Evolutionary conservation across 2,888 invertebrate genomes (phyloP).

Genomic region (Phrixothrix hirtus): DNA sequence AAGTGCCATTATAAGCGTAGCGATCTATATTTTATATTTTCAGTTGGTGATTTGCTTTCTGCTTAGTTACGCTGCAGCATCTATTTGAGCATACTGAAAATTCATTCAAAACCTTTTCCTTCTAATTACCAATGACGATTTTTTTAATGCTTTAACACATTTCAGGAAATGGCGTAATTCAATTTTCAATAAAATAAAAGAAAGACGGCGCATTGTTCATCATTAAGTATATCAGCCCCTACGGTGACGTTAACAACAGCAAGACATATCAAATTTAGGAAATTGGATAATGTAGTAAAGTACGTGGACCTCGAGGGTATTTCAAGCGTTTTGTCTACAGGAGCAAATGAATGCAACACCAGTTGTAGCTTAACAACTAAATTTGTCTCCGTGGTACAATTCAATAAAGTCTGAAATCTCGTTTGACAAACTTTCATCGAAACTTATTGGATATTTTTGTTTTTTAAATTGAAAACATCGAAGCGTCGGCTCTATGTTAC

Average conservation of each 20-base stretch:
- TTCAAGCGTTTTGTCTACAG: constrained; percentile 9
- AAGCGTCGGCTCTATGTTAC: no score
- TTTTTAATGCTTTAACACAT: not conserved
- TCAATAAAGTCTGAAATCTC: constrained; percentile 22
- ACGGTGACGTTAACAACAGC: not conserved
- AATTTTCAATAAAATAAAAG: not conserved
- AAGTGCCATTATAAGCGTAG: not conserved
- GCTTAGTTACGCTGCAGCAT: constrained; percentile 6
- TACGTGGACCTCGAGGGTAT: constrained; percentile 24
- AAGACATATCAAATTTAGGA: constrained; percentile 17
- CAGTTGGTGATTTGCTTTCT: constrained; percentile 14
- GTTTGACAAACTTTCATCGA: not conserved
- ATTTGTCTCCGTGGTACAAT: constrained; percentile 23
- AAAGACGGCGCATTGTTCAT: not conserved
- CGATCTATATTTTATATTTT: constrained; percentile 10
- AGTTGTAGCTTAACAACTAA: constrained; percentile 15
- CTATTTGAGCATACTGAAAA: not conserved
- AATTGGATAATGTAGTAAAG: constrained; percentile 17
- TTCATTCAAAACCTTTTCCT: no score
- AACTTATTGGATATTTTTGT: not conserved
- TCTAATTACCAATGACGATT: no score
- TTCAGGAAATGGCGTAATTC: not conserved
- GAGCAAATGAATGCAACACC: constrained; percentile 14
- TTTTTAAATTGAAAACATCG: not conserved
- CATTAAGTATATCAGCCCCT: not conserved